Percentiles rank a stretch among this genome's conserved stretches.
phyloP scores from a whole-genome alignment of 2,113 vertebrate species.

The Corythoichthys intestinalis region DNA sequence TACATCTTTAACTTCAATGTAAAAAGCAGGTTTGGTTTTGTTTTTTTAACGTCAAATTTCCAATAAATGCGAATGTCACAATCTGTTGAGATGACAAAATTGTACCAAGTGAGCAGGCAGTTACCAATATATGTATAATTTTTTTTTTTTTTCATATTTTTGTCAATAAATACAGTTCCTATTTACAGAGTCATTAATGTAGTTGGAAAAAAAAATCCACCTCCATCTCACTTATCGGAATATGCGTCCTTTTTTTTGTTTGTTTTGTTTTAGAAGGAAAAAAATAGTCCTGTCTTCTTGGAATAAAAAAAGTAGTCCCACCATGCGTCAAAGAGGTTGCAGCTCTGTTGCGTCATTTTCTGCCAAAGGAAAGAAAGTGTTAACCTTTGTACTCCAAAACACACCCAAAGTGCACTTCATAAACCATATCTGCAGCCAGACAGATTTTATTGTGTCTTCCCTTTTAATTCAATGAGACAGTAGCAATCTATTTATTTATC shows the following conservation, averaged over 20 bases:
- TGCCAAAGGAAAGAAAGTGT: conserved; percentile 23
- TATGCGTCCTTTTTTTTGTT: too few relatives aligned
- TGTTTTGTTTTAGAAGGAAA: neutral
- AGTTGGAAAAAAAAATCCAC: neutral
- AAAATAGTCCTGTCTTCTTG: neutral
- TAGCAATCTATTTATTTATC: neutral
- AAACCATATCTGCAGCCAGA: conserved; percentile 12
- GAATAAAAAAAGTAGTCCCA: neutral
- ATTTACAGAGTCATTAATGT: conserved; percentile 23
- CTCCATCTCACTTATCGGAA: neutral
- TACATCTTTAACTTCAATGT: too few relatives aligned
- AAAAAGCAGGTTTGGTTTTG: too few relatives aligned
- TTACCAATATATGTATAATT: neutral
- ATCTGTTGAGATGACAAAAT: neutral
- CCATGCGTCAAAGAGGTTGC: conserved; percentile 36
- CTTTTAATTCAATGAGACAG: neutral
- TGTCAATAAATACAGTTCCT: conserved; percentile 51
- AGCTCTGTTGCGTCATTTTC: conserved; percentile 60
- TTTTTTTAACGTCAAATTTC: too few relatives aligned
- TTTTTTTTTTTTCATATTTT: neutral
- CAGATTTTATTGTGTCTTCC: neutral
- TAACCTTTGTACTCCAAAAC: conserved; percentile 27
- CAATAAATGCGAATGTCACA: too few relatives aligned
- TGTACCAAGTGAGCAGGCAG: neutral
- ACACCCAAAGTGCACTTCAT: neutral